Base-by-base conservation (phyloP, 2,797 vertebrate genomes). In the Nannoperca obscura region DNA sequence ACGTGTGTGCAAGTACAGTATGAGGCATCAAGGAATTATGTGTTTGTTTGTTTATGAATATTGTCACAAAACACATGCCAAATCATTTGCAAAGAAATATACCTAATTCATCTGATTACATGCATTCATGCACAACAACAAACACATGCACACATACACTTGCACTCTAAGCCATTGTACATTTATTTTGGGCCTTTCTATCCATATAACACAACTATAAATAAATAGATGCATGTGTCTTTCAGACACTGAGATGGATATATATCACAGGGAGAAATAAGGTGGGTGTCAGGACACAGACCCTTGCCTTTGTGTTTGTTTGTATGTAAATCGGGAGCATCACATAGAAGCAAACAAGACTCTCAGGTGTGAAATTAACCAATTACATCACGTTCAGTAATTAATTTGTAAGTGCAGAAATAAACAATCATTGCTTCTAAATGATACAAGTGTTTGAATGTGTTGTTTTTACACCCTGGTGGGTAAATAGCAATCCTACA, bases 341-440 rank as follows among this genome's bases (percentile, higher is more conserved):
- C 32, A 52, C 64, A 49, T 36, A 22, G 71, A 71, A 40, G 30
- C 27, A 24, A 79, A 55, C 27, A 49, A 40, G 24, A 76, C 62
- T 58, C 20, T 61, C n/a, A 60, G 54, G 46, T 81, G 52, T 79
- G 47, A 86, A 83, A 80, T 78, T 14, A 72, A 71, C 84, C 72
- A 71, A 49, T 78, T 55, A 40, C n/a, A 40, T 3, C 2, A 3
- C 67, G 17, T 67, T 73, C 32, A 50, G 47, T 24, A 19, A 59
- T 30, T 68, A 36, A 79, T 71, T 61, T 34, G n/a, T 64, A 71
- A 81, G 59, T 53, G 8, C 58, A 72, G 52, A 14, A 49, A 58
- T 38, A 64, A 65, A 80, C n/a, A 68, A 66, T 24, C 10, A 61
- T 44, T 20, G 14, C 22, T 47, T 67, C 30, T 49, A 52, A 74